phyloP scores from a whole-genome alignment of 2,888 invertebrate genomes.

The Sycophila texana region DNA sequence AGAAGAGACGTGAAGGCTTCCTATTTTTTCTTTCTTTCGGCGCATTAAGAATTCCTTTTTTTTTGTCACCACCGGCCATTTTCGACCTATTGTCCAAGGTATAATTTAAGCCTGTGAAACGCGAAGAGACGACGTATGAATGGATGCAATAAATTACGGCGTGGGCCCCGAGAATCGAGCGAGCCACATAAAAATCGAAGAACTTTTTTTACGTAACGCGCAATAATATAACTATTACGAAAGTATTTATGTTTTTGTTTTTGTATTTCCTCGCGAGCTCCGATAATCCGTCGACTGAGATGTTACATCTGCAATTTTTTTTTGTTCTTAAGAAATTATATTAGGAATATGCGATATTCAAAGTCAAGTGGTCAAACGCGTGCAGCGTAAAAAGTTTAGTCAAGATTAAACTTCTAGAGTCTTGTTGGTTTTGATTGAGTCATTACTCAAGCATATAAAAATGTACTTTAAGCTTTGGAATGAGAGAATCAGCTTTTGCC shows the following conservation, averaged over 20 bases:
- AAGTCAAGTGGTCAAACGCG: too few species aligned
- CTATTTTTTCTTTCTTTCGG: not conserved
- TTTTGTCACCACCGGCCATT: constrained; percentile 20
- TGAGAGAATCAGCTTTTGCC: too few species aligned
- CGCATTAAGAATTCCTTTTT: too few species aligned
- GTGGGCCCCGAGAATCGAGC: not conserved
- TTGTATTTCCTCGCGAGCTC: not conserved
- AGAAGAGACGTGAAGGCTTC: constrained; percentile 5
- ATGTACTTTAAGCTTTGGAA: too few species aligned
- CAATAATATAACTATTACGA: not conserved
- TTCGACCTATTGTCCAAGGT: not conserved
- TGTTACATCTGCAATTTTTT: too few species aligned
- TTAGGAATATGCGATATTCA: too few species aligned
- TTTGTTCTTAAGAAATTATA: too few species aligned
- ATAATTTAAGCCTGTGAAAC: constrained; percentile 14
- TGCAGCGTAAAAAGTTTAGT: too few species aligned
- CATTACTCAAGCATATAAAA: too few species aligned
- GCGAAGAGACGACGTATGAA: not conserved
- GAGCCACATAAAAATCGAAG: not conserved
- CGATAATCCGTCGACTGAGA: too few species aligned
- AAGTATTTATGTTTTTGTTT: constrained; percentile 9
- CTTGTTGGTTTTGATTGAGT: too few species aligned
- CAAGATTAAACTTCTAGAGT: too few species aligned
- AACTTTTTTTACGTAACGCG: constrained; percentile 1
- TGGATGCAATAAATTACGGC: not conserved